Base-by-base conservation (phyloP, 2,113 vertebrate species). In the Diphyllodes magnificus region DNA sequence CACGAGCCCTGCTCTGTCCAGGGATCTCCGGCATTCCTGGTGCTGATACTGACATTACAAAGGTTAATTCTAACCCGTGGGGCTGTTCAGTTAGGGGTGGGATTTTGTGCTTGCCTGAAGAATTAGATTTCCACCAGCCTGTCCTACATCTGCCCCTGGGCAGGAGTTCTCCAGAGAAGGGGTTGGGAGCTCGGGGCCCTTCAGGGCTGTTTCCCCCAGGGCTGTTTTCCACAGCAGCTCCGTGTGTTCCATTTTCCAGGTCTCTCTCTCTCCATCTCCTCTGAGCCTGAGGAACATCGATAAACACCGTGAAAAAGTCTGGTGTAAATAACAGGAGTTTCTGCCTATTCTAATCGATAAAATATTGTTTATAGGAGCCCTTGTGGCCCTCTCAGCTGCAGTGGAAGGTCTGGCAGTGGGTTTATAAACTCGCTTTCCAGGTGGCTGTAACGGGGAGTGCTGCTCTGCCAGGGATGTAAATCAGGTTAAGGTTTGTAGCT, bases 321-420 rank as follows among this genome's bases (percentile, higher is more conserved):
- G 83, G 13, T 93, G 95, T 94, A 92, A 93, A 92, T 82, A 95
- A 84, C 37, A 4, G 4, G 72, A 71, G 49, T 76, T 91, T 72
- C 92, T 92, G 77, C 86, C 92, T 25, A 72, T 89, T 87, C 60
- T 42, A 24, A 93, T 93, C 95, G 24, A 96, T 95, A 91, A 89
- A 87, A 72, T 91, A 72, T 76, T 79, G 86, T 96, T 91, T 91
- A 75, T 72, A 28, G 94, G 53, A 92, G 53, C 65, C 17, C 77
- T 90, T 4, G 2, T 2, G 28, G 91, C 90, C 89, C 80, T 12
- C 65, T 10, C 49, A 49, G 92, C 95, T 84, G 91, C 40, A 6
- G 27, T 13, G 40, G 49, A 81, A 65, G 86, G 19, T 7, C 82
- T 93, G 83, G 11, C 3, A 2, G 71, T 47, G 88, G 13, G 37